These are phyloP conservation scores for Plotosus lineatus DNA, from an alignment of 2,113 vertebrate genomes.

Conservation along the genomic window DNA sequence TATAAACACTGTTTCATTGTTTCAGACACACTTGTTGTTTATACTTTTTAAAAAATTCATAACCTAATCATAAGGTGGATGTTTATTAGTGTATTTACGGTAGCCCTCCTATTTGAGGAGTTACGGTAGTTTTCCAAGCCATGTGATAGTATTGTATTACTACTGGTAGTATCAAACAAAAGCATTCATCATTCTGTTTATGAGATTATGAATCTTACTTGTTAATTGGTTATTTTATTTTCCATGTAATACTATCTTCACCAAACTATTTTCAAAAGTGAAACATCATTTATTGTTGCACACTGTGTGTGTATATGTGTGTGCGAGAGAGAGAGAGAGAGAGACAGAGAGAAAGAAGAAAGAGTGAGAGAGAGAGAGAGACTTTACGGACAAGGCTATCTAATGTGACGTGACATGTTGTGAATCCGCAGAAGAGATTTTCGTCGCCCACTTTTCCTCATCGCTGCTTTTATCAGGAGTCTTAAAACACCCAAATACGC, in stretches of 20 bases:
- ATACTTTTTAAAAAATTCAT: not conserved
- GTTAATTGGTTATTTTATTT: too few relatives aligned
- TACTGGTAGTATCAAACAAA: not conserved
- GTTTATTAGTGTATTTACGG: not conserved
- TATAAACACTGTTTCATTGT: too few relatives aligned
- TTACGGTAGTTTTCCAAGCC: not conserved
- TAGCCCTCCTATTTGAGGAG: not conserved
- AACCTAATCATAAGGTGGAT: not conserved
- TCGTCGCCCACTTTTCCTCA: constrained; percentile 8
- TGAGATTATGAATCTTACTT: too few relatives aligned
- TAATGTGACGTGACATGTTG: constrained; percentile 23
- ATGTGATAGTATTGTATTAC: too few relatives aligned
- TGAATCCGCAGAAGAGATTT: not conserved
- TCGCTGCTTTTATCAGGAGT: not conserved
- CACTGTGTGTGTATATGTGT: not conserved
- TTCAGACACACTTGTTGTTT: not conserved
- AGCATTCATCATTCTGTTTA: not conserved
- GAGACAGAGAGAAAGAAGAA: not conserved
- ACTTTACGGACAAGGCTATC: not conserved
- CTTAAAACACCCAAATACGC: not conserved
- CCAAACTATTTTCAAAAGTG: too few relatives aligned
- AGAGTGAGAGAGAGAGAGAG: not conserved
- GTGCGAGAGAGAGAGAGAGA: not conserved
- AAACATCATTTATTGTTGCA: not conserved
- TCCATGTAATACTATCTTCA: too few relatives aligned